phyloP scores from a whole-genome alignment of 2,797 vertebrate species.

The Peromyscus melanophrys region DNA sequence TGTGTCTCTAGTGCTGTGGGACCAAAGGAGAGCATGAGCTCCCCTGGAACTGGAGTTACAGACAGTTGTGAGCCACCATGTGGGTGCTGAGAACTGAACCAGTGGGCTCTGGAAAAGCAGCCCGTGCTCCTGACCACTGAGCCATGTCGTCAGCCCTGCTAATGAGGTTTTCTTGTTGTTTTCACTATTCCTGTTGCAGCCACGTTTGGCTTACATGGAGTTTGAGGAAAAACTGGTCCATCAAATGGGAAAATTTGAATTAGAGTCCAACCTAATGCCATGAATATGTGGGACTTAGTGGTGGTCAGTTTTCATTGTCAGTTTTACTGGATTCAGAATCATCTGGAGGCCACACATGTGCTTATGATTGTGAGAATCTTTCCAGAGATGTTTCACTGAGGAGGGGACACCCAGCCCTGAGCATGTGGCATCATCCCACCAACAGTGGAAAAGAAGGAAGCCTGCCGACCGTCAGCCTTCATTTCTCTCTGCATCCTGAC shows the following conservation, averaged over 20 bases:
- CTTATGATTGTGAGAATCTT: not conserved
- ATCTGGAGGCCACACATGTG: not conserved
- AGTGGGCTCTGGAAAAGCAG: not conserved
- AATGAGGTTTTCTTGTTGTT: not conserved
- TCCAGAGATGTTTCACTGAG: not conserved
- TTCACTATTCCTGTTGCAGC: not conserved
- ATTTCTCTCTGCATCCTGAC: not conserved
- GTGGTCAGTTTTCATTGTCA: not conserved
- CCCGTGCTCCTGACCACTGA: not conserved
- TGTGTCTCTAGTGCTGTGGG: not conserved
- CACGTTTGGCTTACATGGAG: constrained; percentile 27
- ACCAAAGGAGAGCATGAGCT: not conserved
- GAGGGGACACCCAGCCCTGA: not conserved
- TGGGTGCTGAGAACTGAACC: not conserved
- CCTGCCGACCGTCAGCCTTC: not conserved
- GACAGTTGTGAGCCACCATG: not conserved
- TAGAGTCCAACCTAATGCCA: not conserved
- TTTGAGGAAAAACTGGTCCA: not conserved
- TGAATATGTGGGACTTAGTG: not conserved
- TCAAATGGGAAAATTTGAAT: constrained; percentile 25
- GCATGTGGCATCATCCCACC: not conserved
- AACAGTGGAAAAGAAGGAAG: not conserved
- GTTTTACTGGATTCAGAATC: not conserved
- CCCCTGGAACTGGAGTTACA: not conserved
- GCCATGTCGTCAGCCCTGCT: not conserved